Conservation (phyloP, 2,797 vertebrate species). For the Premnoplex brunnescens region DNA sequence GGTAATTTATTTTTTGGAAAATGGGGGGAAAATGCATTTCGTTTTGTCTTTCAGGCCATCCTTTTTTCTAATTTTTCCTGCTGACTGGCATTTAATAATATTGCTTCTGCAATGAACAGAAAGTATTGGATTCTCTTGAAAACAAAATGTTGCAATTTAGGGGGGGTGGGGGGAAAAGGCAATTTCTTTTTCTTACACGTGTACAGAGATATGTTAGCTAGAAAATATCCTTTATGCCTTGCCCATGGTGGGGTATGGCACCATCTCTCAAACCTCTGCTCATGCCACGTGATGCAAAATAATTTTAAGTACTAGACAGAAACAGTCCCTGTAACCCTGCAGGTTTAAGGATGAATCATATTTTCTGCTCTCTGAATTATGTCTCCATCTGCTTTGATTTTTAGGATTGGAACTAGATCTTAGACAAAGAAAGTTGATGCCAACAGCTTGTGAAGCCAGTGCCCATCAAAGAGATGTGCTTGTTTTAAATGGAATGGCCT, state of each 20-base stretch:
- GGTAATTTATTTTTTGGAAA: constrained; percentile 44
- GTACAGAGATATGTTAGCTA: neutral
- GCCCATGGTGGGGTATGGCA: neutral
- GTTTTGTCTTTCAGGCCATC: neutral
- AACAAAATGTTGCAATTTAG: constrained; percentile 10
- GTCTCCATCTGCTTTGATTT: constrained; percentile 38
- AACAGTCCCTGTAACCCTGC: neutral
- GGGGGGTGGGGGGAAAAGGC: fast-evolving
- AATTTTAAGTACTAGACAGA: constrained; percentile 17
- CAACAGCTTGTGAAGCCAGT: neutral
- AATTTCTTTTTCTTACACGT: neutral
- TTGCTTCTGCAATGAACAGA: constrained; percentile 28
- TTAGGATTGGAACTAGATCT: neutral
- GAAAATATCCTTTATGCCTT: constrained; percentile 11
- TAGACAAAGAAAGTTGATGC: neutral
- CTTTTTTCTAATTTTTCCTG: constrained; percentile 38
- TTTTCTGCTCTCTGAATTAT: constrained; percentile 16
- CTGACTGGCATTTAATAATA: constrained; percentile 43
- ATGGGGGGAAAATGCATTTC: neutral
- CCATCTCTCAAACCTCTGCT: neutral
- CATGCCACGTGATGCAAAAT: neutral
- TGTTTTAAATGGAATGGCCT: neutral
- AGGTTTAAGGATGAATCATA: constrained; percentile 25
- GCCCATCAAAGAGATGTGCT: neutral
- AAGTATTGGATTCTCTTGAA: constrained; percentile 7